phyloP scores from a whole-genome alignment of 1,140 invertebrate genomes.

The Macrobrachium rosenbergii region DNA sequence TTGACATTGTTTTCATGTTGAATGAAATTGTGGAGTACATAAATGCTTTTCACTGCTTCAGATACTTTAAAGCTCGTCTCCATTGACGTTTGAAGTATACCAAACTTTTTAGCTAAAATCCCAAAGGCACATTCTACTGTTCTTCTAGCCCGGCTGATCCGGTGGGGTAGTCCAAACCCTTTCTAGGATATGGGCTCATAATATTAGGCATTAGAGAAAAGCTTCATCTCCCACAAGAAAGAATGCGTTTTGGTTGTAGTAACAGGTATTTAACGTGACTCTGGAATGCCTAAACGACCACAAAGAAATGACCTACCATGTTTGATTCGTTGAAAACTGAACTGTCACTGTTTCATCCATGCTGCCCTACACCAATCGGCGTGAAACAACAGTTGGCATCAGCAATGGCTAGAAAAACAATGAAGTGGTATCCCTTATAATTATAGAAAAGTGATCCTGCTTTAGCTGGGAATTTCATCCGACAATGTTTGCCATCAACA shows the following conservation, averaged over 20 bases:
- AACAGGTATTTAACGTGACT: slow-evolving; percentile 8
- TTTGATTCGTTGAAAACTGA: neutral
- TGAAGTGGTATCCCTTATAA: too few species aligned
- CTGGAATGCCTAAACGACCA: slow-evolving; percentile 11
- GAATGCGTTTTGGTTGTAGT: slow-evolving; percentile 18
- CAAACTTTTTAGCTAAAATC: slow-evolving; percentile 36
- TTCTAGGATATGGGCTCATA: too few species aligned
- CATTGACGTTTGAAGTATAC: neutral
- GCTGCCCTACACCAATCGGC: slow-evolving; percentile 2
- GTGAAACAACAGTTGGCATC: slow-evolving; percentile 37
- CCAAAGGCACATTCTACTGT: slow-evolving; percentile 39
- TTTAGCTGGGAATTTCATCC: too few species aligned
- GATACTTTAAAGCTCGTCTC: too few species aligned
- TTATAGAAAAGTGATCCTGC: too few species aligned
- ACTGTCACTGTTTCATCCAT: neutral
- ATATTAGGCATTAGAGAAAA: too few species aligned
- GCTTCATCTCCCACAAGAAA: slow-evolving; percentile 14
- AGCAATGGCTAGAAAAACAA: slow-evolving; percentile 15
- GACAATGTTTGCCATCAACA: too few species aligned
- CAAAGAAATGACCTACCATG: slow-evolving; percentile 13
- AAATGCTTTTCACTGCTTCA: too few species aligned
- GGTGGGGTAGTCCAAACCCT: neutral
- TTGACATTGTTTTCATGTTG: too few species aligned
- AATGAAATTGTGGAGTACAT: too few species aligned
- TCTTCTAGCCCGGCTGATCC: slow-evolving; percentile 41